phyloP scores from a whole-genome alignment of 2,888 invertebrate species.

The Lagria hirta region DNA sequence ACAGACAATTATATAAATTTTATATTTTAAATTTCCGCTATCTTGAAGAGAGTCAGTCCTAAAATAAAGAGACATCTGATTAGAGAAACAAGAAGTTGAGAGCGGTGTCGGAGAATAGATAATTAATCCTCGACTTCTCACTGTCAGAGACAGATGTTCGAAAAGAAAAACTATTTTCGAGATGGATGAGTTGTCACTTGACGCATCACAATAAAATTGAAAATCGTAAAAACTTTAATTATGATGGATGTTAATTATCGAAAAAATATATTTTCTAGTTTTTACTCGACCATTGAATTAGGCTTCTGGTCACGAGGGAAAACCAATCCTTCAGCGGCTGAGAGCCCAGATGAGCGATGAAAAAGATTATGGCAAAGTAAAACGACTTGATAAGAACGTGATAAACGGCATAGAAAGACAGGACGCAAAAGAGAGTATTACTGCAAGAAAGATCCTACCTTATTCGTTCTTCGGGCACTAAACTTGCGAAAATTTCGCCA shows the following conservation, averaged over 20 bases:
- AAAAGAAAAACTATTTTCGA: conserved; percentile 40
- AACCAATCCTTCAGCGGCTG: conserved; percentile 27
- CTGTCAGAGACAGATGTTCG: conserved; percentile 46
- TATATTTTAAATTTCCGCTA: too few relatives aligned
- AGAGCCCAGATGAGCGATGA: conserved; percentile 32
- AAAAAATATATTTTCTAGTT: too few relatives aligned
- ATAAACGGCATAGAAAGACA: conserved; percentile 31
- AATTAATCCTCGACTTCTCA: conserved; percentile 46
- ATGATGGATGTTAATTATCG: conserved; percentile 7
- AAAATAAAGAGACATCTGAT: conserved; percentile 39
- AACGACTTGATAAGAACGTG: conserved; percentile 35
- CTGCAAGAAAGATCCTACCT: conserved; percentile 23
- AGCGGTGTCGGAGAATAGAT: conserved; percentile 43
- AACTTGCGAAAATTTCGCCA: conserved; percentile 23
- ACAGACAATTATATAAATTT: too few relatives aligned
- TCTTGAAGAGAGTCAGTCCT: conserved; percentile 30
- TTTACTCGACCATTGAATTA: conserved; percentile 28
- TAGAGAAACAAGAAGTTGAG: conserved; percentile 42
- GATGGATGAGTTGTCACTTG: conserved; percentile 17
- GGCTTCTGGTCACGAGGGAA: conserved; percentile 28
- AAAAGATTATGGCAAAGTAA: conserved; percentile 32
- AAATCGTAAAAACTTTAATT: too few relatives aligned
- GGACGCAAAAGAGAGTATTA: conserved; percentile 21
- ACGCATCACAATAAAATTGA: conserved; percentile 17
- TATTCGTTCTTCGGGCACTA: conserved; percentile 21